phyloP scores from a whole-genome alignment of 1,140 invertebrate species.

The Cotesia glomerata region DNA sequence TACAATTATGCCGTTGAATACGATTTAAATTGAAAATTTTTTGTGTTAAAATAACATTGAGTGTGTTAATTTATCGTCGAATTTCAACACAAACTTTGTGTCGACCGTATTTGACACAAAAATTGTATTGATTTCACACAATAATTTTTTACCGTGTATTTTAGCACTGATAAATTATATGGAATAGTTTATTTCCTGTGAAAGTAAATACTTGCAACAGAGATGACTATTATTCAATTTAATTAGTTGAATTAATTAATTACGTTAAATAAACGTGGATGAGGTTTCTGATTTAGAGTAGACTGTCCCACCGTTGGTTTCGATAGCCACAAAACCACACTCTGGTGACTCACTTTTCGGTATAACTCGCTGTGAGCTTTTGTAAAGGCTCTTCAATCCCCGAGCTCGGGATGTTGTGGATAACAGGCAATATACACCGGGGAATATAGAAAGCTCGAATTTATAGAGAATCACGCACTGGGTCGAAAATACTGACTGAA shows the following conservation, averaged over 20 bases:
- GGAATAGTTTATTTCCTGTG: too few species aligned
- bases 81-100: too few species aligned
- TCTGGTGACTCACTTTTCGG: background rate
- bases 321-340: background rate
- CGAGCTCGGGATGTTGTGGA: background rate
- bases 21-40: too few species aligned
- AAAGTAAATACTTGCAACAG: too few species aligned
- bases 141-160: too few species aligned
- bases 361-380: background rate
- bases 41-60: too few species aligned
- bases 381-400: background rate
- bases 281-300: background rate
- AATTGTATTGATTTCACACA: too few species aligned
- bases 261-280: background rate
- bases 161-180: too few species aligned
- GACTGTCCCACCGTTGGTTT: background rate
- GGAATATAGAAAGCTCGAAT: background rate
- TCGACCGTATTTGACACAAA: too few species aligned
- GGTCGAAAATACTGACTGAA: too few species aligned
- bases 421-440: background rate
- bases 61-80: too few species aligned
- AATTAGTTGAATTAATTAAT: conserved; percentile 2
- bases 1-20: too few species aligned
- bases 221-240: background rate
- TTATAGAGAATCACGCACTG: background rate